These are phyloP conservation scores for Lipotes vexillifer DNA, from an alignment of 2,113 vertebrate genomes.

Conservation along the genomic window DNA sequence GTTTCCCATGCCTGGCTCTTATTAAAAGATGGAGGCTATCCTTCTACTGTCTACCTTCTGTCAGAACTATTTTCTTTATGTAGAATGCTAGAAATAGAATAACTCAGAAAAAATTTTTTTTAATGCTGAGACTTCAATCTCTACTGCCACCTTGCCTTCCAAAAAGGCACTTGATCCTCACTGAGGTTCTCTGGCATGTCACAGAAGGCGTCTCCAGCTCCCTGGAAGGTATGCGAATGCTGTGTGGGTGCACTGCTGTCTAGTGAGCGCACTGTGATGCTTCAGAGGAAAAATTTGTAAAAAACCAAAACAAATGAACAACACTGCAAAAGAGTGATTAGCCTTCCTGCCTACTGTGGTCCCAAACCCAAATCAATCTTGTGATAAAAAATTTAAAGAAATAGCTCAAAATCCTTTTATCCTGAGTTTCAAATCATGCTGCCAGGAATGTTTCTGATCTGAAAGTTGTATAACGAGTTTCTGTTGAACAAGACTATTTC, in stretches of 20 bases:
- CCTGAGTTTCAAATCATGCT: not conserved
- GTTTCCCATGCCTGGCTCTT: not conserved
- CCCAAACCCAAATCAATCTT: not conserved
- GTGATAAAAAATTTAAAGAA: not conserved
- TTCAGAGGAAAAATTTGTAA: not conserved
- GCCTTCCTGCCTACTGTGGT: not conserved
- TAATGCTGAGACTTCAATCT: not conserved
- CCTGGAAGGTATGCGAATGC: rapidly evolving
- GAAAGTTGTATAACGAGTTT: not conserved
- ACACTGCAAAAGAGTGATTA: not conserved
- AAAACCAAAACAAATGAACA: not conserved
- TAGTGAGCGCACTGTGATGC: not conserved
- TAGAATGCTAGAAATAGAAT: not conserved
- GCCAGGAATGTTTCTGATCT: not conserved
- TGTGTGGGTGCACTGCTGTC: rapidly evolving
- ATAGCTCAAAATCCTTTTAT: not conserved
- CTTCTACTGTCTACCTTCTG: not conserved
- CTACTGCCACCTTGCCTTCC: not conserved
- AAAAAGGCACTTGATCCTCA: not conserved
- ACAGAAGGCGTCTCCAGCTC: not conserved
- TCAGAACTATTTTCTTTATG: not conserved
- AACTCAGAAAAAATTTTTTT: not conserved
- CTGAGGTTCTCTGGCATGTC: rapidly evolving
- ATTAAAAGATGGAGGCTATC: not conserved
- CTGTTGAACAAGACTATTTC: not conserved